These are phyloP conservation scores for Syrphus vitripennis DNA, from an alignment of 2,888 invertebrate species.

Conservation along the genomic window DNA sequence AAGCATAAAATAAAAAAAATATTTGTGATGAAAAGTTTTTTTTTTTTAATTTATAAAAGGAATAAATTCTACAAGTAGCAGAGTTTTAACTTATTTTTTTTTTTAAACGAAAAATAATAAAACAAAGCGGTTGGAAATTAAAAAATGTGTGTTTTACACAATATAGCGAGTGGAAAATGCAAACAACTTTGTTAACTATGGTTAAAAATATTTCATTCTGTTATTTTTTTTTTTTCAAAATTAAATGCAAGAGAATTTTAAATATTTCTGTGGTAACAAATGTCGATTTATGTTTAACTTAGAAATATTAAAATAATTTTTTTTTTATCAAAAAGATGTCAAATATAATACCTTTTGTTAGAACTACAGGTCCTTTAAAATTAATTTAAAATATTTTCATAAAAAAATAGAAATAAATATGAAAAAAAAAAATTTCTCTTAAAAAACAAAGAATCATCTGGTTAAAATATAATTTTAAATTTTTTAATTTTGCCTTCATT, in stretches of 20 bases:
- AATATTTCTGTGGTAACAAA: slow-evolving; percentile 38
- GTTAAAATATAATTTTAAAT: no score
- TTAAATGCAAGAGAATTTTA: slow-evolving; percentile 45
- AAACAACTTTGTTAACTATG: slow-evolving; percentile 63
- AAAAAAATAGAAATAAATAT: no score
- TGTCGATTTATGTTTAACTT: neutral
- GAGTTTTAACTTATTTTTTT: neutral
- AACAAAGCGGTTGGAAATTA: neutral
- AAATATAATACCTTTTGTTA: no score
- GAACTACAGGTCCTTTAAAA: no score
- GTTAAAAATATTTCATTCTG: slow-evolving; percentile 37
- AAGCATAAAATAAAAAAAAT: slow-evolving; percentile 40
- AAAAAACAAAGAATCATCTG: no score
- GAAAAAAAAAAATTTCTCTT: no score
- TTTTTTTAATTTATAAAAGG: neutral
- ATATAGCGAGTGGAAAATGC: slow-evolving; percentile 74
- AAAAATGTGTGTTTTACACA: slow-evolving; percentile 67
- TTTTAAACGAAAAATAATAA: slow-evolving; percentile 1
- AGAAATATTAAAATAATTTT: no score
- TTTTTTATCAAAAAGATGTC: no score
- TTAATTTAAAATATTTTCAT: no score
- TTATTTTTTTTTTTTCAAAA: neutral
- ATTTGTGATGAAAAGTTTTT: slow-evolving; percentile 51
- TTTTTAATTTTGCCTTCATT: no score
- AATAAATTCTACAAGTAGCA: slow-evolving; percentile 26